Conservation (phyloP, 1,140 invertebrate species). For the Colletes latitarsis region DNA sequence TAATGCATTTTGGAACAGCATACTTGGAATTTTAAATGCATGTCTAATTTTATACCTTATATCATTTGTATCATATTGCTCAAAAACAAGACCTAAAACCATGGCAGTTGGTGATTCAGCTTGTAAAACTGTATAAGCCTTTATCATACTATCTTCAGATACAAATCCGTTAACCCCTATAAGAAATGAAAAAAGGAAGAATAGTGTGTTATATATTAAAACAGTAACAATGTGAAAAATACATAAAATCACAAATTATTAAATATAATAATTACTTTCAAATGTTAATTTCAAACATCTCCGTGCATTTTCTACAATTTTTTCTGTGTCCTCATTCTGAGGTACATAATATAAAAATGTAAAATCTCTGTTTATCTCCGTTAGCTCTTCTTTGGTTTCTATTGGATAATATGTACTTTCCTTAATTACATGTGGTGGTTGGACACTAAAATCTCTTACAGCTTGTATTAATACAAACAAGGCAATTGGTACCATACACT, state of each 20-base stretch:
- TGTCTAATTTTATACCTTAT: conserved; percentile 74
- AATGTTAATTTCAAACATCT: conserved; percentile 63
- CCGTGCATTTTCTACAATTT: conserved; percentile 62
- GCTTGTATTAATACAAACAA: conserved; percentile 72
- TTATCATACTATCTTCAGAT: conserved; percentile 70
- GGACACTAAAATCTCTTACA: conserved; percentile 68
- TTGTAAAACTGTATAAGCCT: conserved; percentile 64
- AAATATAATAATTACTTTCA: conserved; percentile 61
- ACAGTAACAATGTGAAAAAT: conserved; percentile 5
- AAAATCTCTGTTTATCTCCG: conserved; percentile 43
- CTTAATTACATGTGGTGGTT: conserved; percentile 46
- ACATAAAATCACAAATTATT: neutral
- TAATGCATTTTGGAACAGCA: conserved; percentile 62
- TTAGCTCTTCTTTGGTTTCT: conserved; percentile 49
- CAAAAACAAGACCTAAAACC: conserved; percentile 71
- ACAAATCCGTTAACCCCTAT: conserved; percentile 68
- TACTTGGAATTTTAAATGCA: conserved; percentile 58
- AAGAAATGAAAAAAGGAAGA: conserved; percentile 16
- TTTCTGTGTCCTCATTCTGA: conserved; percentile 58
- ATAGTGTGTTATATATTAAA: conserved; percentile 7
- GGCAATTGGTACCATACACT: conserved; percentile 73
- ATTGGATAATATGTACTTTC: conserved; percentile 68
- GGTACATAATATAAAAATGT: conserved; percentile 70
- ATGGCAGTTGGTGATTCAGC: conserved; percentile 31
- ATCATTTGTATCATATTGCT: conserved; percentile 57